These are phyloP conservation scores for Venturia canescens DNA, from an alignment of 1,140 invertebrate species.

Conservation along the genomic window DNA sequence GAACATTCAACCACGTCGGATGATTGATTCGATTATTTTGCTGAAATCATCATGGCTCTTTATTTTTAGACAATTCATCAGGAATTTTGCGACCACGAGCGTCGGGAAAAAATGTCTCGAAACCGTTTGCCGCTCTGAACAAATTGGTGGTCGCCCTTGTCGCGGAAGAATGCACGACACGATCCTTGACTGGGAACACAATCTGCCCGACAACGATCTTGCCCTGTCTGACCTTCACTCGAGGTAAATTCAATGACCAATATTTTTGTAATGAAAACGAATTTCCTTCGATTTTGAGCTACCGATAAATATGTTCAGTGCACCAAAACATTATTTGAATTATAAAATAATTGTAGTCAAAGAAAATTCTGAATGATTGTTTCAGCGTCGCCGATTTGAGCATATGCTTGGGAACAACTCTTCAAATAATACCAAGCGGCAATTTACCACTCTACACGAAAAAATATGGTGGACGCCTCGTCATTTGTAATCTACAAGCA, in stretches of 20 bases:
- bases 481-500: constrained; percentile 97
- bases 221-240: constrained; percentile 92
- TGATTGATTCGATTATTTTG: too few relatives aligned
- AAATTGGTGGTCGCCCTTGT: constrained; percentile 83
- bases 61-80: constrained; percentile 87
- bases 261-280: too few relatives aligned
- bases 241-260: constrained; percentile 78
- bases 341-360: neutral
- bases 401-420: constrained; percentile 95
- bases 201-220: constrained; percentile 93
- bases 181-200: constrained; percentile 99
- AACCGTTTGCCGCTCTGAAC: constrained; percentile 83
- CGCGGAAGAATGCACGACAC: constrained; percentile 93
- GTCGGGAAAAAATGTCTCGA: constrained; percentile 95
- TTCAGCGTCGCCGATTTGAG: constrained; percentile 92
- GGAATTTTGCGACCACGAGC: constrained; percentile 86
- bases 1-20: too few relatives aligned
- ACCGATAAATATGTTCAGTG: too few relatives aligned
- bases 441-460: constrained; percentile 94
- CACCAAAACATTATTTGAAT: too few relatives aligned
- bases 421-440: constrained; percentile 98
- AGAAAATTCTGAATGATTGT: constrained; percentile 52
- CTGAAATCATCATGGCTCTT: constrained; percentile 52
- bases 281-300: too few relatives aligned
- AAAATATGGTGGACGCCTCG: constrained; percentile 92